A percentile compares a stretch with the other conserved stretches of the same genome.
These are phyloP conservation scores for Zophobas atratus DNA, from an alignment of 1,140 invertebrate genomes.

Conservation along the genomic window DNA sequence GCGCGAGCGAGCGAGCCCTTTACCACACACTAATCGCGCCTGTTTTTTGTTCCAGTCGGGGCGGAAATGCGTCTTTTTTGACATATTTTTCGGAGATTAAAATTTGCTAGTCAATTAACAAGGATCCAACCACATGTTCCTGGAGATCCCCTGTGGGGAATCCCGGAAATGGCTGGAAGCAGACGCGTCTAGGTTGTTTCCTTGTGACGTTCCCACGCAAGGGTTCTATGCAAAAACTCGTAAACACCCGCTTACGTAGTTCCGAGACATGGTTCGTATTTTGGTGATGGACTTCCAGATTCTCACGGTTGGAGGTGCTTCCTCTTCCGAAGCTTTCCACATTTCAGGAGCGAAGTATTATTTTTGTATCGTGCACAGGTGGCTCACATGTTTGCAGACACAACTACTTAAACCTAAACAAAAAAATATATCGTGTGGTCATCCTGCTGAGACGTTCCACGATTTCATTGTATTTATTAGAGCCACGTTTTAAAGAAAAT, in stretches of 20 bases:
- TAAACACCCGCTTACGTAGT: slow-evolving; percentile 29
- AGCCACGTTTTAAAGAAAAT: too few species aligned
- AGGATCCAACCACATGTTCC: slow-evolving; percentile 33
- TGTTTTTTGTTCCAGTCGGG: slow-evolving; percentile 13
- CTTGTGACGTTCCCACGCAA: slow-evolving; percentile 42
- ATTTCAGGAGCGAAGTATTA: not conserved
- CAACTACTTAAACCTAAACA: too few species aligned
- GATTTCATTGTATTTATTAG: too few species aligned
- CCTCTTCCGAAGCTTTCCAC: slow-evolving; percentile 10
- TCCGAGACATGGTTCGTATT: slow-evolving; percentile 42
- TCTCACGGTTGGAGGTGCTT: slow-evolving; percentile 34
- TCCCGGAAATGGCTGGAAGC: slow-evolving; percentile 42
- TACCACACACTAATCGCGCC: not conserved
- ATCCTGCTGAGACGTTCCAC: too few species aligned
- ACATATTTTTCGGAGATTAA: slow-evolving; percentile 7
- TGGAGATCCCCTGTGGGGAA: slow-evolving; percentile 40
- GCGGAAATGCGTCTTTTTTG: slow-evolving; percentile 16
- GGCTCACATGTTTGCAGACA: too few species aligned
- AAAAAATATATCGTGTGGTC: too few species aligned
- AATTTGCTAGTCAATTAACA: slow-evolving; percentile 34
- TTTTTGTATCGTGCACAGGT: too few species aligned
- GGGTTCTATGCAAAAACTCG: slow-evolving; percentile 46
- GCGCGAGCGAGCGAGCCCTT: too few species aligned
- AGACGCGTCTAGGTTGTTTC: slow-evolving; percentile 47
- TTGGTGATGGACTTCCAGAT: slow-evolving; percentile 30